These are phyloP conservation scores for Frankliniella intonsa DNA, from an alignment of 2,888 invertebrate species.

Conservation along the genomic window DNA sequence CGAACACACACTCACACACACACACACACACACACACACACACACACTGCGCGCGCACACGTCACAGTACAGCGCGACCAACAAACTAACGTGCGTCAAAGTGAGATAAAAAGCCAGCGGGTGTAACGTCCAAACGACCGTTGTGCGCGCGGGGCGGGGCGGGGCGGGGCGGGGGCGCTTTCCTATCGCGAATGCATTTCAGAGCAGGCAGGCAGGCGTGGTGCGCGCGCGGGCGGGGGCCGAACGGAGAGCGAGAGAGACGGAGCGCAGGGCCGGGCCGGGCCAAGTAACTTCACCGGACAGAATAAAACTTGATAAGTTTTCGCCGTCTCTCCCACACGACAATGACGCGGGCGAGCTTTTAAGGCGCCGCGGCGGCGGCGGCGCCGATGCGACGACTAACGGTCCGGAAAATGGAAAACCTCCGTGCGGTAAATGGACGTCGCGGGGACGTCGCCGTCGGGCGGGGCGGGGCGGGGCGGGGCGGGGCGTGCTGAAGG, in stretches of 20 bases:
- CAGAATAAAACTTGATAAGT: too few species aligned
- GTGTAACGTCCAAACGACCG: too few species aligned
- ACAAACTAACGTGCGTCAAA: too few species aligned
- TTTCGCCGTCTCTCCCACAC: not conserved
- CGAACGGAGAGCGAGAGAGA: not conserved
- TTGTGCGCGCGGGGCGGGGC: too few species aligned
- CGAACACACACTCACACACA: not conserved
- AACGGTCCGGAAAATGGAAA: not conserved
- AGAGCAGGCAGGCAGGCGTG: not conserved
- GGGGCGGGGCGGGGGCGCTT: too few species aligned
- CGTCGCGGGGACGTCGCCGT: not conserved
- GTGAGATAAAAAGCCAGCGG: too few species aligned
- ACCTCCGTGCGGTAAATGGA: not conserved
- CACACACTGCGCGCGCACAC: not conserved
- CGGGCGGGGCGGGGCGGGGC: not conserved
- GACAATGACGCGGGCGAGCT: slow-evolving; percentile 6
- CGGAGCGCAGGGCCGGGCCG: not conserved
- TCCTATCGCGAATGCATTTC: not conserved
- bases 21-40: not conserved
- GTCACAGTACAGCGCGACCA: too few species aligned
- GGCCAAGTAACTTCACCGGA: too few species aligned
- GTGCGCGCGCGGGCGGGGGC: not conserved
- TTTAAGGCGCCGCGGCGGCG: not conserved
- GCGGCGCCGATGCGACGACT: not conserved
- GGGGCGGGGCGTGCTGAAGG: too few species aligned